phyloP scores from a whole-genome alignment of 2,113 vertebrate genomes.

The Thalassarche chlororhynchos region DNA sequence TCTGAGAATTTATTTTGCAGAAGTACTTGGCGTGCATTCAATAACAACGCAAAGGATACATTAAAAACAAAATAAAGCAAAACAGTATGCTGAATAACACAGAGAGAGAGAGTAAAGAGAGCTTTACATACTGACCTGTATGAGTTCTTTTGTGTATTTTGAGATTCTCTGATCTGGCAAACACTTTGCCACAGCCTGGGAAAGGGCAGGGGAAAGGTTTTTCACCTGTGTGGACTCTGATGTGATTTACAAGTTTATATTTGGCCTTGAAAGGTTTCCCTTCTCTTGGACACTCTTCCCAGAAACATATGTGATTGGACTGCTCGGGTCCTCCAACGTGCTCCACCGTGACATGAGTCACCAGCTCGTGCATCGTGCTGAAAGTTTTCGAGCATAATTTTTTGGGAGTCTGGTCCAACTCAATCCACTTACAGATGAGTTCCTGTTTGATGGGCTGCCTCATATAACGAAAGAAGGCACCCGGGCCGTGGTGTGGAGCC shows the following conservation, averaged over 20 bases:
- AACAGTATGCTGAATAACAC: conserved; percentile 11
- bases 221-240: conserved; percentile 98
- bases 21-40: conserved; percentile 43
- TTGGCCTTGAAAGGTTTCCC: conserved; percentile 99
- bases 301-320: conserved; percentile 96
- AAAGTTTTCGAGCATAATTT: conserved; percentile 97
- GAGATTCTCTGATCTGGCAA: conserved; percentile 98
- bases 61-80: neutral
- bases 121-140: conserved; percentile 90
- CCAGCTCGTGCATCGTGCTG: conserved; percentile 98
- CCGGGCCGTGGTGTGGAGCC: conserved; percentile 88
- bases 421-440: conserved; percentile 98
- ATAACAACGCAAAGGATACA: conserved; percentile 28
- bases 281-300: conserved; percentile 98
- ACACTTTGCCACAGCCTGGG: conserved; percentile 98
- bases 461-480: conserved; percentile 99
- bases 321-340: conserved; percentile 99
- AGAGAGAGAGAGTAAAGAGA: conserved; percentile 59
- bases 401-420: conserved; percentile 85
- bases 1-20: conserved; percentile 41
- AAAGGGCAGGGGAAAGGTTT: conserved; percentile 99
- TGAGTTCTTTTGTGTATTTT: conserved; percentile 99
- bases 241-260: conserved; percentile 99
- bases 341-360: conserved; percentile 98
- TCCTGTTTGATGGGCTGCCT: conserved; percentile 98